Evolutionary conservation across 2,888 invertebrate genomes (phyloP).

Genomic region (Palloptera scutellata): DNA sequence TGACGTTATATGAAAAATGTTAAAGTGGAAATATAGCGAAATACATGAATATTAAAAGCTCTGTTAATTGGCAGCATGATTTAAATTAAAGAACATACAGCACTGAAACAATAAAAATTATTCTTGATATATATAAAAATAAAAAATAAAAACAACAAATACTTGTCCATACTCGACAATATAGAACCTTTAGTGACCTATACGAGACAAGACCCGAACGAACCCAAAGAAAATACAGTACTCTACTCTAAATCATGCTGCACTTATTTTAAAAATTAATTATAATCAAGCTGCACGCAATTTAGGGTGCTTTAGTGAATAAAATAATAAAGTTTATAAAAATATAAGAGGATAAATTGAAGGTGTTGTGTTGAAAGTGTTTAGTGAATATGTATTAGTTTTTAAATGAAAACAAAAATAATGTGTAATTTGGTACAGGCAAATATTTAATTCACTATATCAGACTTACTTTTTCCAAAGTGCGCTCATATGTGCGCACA

Average conservation of each 20-base stretch:
- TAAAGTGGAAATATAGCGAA: constrained; percentile 7
- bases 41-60: not conserved
- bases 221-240: no score
- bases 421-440: not conserved
- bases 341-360: not conserved
- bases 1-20: constrained; percentile 8
- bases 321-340: no score
- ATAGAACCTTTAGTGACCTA: no score
- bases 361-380: not conserved
- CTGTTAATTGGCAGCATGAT: no score
- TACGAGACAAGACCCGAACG: no score
- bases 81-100: no score
- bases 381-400: constrained; percentile 13
- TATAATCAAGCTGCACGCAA: constrained; percentile 21
- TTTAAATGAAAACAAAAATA: not conserved
- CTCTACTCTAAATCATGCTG: constrained; percentile 9
- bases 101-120: no score
- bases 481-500: constrained; percentile 95
- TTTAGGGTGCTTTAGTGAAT: constrained; percentile 34
- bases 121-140: no score
- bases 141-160: no score
- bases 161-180: no score
- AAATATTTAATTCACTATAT: not conserved
- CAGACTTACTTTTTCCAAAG: constrained; percentile 86
- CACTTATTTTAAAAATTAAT: constrained; percentile 18